These are phyloP conservation scores for Nesidiocoris tenuis DNA, from an alignment of 2,888 invertebrate genomes.

Conservation along the genomic window DNA sequence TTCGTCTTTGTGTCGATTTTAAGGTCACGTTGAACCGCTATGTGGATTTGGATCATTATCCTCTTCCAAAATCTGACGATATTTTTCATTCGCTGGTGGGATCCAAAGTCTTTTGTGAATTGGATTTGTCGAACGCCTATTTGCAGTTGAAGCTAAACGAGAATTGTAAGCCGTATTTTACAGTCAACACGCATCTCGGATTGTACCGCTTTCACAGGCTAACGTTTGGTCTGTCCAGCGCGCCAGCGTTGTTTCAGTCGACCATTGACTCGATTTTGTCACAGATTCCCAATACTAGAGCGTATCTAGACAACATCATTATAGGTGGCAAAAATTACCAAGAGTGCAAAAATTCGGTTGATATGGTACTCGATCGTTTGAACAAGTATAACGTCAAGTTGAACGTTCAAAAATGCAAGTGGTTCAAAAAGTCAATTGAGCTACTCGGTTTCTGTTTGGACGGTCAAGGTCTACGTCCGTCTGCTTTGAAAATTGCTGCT, in stretches of 20 bases:
- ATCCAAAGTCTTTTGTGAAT: constrained; percentile 14
- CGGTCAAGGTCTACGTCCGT: background rate
- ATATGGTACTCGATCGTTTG: background rate
- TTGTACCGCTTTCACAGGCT: constrained; percentile 4
- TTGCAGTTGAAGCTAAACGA: background rate
- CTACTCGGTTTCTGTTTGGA: background rate
- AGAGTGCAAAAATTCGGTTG: background rate
- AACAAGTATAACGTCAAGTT: background rate
- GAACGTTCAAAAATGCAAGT: constrained; percentile 3
- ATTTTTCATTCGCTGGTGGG: constrained; percentile 23
- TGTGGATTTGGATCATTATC: constrained; percentile 37
- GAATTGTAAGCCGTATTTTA: background rate
- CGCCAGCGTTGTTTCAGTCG: constrained; percentile 17
- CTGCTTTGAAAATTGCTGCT: background rate
- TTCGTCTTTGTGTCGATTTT: constrained; percentile 16
- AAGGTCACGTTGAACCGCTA: constrained; percentile 25
- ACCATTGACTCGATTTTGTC: background rate
- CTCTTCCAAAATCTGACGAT: constrained; percentile 35
- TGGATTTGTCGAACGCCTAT: constrained; percentile 2
- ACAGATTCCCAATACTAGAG: background rate
- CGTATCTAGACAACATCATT: constrained; percentile 8
- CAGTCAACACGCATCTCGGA: constrained; percentile 17
- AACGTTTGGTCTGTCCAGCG: background rate
- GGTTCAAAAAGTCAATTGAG: background rate
- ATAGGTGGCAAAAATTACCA: background rate